phyloP scores from a whole-genome alignment of 2,888 invertebrate genomes.

The Orchesellides sinensis region DNA sequence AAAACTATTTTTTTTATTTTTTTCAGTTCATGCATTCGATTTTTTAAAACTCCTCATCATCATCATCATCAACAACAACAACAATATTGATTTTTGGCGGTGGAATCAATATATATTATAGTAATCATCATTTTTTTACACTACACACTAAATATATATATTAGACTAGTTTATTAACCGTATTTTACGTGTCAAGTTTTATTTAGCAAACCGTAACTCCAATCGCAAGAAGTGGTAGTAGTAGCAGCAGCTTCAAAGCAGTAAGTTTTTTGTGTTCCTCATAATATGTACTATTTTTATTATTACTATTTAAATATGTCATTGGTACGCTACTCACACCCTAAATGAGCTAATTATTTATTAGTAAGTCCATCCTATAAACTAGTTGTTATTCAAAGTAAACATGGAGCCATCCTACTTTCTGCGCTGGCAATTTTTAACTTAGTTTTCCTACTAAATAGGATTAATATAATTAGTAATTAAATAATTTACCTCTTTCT shows the following conservation, averaged over 20 bases:
- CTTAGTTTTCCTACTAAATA: not conserved
- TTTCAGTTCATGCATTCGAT: constrained; percentile 47
- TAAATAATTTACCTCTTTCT: no score
- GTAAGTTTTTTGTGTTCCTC: not conserved
- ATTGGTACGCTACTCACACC: not conserved
- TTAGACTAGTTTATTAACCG: not conserved
- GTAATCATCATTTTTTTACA: not conserved
- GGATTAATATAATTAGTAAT: no score
- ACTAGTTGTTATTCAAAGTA: not conserved
- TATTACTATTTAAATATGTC: not conserved
- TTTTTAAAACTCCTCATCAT: constrained; percentile 26
- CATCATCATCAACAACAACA: constrained; percentile 46
- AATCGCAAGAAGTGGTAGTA: not conserved
- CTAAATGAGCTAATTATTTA: not conserved
- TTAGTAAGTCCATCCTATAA: not conserved
- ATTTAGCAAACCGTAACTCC: not conserved
- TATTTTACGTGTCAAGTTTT: not conserved
- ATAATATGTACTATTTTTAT: not conserved
- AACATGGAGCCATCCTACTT: not conserved
- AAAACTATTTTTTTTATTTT: constrained; percentile 2
- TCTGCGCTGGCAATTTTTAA: not conserved
- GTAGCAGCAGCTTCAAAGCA: not conserved
- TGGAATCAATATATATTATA: not conserved
- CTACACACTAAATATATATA: no score
- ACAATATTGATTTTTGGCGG: constrained; percentile 26